These are phyloP conservation scores for Tetrapedia diversipes DNA, from an alignment of 2,888 invertebrate genomes.

Conservation along the genomic window DNA sequence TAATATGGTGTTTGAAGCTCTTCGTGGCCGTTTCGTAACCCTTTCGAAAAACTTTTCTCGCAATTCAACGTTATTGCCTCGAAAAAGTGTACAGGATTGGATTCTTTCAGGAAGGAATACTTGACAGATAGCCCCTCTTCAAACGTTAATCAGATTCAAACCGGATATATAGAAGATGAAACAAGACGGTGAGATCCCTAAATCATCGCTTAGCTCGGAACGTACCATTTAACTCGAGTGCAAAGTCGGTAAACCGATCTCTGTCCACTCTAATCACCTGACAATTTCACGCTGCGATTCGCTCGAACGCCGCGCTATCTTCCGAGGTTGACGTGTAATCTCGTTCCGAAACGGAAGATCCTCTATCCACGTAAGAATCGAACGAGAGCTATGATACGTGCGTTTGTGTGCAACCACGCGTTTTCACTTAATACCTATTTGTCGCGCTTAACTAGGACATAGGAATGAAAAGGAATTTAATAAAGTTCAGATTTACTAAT, in stretches of 20 bases:
- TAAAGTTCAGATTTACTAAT: not conserved
- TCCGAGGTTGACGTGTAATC: not conserved
- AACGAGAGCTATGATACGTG: not conserved
- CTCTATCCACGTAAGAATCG: not conserved
- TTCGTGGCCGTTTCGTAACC: not conserved
- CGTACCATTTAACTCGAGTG: not conserved
- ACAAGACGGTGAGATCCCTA: no score
- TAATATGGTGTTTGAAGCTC: not conserved
- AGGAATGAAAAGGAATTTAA: not conserved
- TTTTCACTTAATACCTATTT: no score
- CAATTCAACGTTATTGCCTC: not conserved
- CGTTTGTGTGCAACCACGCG: not conserved
- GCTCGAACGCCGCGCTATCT: not conserved
- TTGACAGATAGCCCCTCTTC: not conserved
- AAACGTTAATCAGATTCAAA: not conserved
- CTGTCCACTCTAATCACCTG: slow-evolving; percentile 4
- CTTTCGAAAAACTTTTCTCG: not conserved
- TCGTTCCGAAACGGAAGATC: not conserved
- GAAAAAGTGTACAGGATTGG: not conserved
- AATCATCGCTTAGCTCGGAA: not conserved
- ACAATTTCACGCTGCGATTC: slow-evolving; percentile 18
- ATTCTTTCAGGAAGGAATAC: not conserved
- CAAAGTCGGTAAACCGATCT: slow-evolving; percentile 1
- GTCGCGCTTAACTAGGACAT: not conserved
- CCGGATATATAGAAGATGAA: not conserved